Base-by-base conservation (phyloP, 1,140 invertebrate species). In the Tetraneura akinire region DNA sequence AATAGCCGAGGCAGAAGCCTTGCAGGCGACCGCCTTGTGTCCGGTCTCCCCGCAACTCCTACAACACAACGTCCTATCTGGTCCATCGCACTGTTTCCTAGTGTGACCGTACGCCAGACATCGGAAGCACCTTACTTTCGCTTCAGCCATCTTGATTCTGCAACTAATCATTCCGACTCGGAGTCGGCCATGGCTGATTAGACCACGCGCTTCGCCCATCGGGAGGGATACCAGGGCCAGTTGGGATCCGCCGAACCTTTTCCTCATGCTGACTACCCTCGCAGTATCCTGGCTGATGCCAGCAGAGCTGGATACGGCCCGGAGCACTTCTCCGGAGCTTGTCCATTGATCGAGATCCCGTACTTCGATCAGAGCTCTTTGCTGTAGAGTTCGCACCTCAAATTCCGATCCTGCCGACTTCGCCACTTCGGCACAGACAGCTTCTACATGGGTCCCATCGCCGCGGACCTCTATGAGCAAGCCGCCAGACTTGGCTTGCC, bases 391-490 rank as follows among this genome's bases (percentile, higher is more conserved):
- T 18, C 3, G 13, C 60, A 62, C 60, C 60, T 62, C 16, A 14
- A 37, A 18, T 4, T 16, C 26, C 4, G 60, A 26, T 18, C 26
- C 60, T 18, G 60, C 26, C 3, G 29, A 14, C 60, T 11, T 29
- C 26, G 26, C 29, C 13, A 62, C 23, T 37, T 62, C 26, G 3
- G 53, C 21, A 6, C 53, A n/a, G 21, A 55, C 53, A 23, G 21
- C 53, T 13, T 45, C 29, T 0, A 66, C 16, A 4, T 13, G 29
- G 0, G 13, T 42, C 21, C 14, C 49, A 16, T 26, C 49, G 23
- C 21, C 29, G 32, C 37, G 45, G 10, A 62, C 64, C 70, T 64
- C 45, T 32, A 51, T 71, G 60, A 45, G 80, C 29, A 26, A n/a
- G n/a, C 82, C 81, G 10, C 32, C 57, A 18, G 6, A 64, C 14